Evolutionary conservation across 2,888 invertebrate genomes (phyloP), one percentile per base, ranked within the genome.

Genomic region (Leucophenga maculata): DNA sequence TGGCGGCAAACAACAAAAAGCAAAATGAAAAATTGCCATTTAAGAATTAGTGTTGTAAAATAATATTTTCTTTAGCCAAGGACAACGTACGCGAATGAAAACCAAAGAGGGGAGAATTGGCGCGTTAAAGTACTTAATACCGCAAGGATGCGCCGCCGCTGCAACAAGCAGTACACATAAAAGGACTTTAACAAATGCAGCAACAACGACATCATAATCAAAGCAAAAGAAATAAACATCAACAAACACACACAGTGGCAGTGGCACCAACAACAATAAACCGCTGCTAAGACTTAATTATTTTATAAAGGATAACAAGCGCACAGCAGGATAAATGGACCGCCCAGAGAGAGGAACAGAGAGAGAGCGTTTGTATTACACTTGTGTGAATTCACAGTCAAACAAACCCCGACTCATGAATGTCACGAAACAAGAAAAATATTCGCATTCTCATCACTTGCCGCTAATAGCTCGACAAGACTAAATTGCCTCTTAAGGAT

Each of bases 51-150:
- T 46, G 26, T 32, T 39, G 60, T 62, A 60, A 68, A 60, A 60
- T 68, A 52, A 68, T 50, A 60, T 68, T 60, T 62, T 48, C 52
- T 62, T 62, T 68, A 18, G 16, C 22, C 18, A 55, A 52, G 14
- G 26, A 50, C 18, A 50, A 26, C n/a, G 18, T 26, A 13, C 32
- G 22, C 18, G 16, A 20, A n/a, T 50, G 48, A 26, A 50, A 60
- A 16, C 32, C 39, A 26, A 22, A 31, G 48, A 67, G 18, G n/a
- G 59, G 20, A 4, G 31, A 26, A 46, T 39, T 31, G 83, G 79
- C 83, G 80, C 72, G 80, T 84, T 78, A 83, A 80, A 83, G 83
- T 82, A 84, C 80, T 83, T 84, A 81, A 79, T 84, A 72, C 80
- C 74, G 81, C 79, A 69, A 75, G 73, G 83, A 72, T 80, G 83